These are phyloP conservation scores for Nyctibius bracteatus DNA, from an alignment of 2,113 vertebrate genomes.

Conservation along the genomic window DNA sequence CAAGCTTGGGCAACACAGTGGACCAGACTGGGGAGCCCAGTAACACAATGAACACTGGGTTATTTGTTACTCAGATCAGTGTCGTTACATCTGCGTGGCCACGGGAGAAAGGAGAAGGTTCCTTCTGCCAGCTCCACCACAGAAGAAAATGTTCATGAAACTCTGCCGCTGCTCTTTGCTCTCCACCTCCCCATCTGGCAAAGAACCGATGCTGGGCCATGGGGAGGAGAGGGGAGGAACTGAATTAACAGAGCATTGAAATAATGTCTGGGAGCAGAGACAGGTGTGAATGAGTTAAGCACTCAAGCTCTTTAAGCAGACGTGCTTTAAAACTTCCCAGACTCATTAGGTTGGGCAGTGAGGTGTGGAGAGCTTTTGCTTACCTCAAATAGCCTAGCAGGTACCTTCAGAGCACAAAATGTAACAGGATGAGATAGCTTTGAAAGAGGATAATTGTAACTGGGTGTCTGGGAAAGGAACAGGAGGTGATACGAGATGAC, in stretches of 20 bases:
- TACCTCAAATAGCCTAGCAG: background rate
- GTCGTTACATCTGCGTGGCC: background rate
- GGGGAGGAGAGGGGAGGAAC: background rate
- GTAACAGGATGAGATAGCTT: background rate
- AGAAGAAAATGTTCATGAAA: background rate
- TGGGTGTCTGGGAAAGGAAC: background rate
- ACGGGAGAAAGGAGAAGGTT: background rate
- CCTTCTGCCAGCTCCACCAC: background rate
- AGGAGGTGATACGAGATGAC: background rate
- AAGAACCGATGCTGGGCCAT: background rate
- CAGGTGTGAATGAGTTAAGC: background rate
- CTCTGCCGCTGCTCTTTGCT: background rate
- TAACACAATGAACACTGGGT: rapidly evolving
- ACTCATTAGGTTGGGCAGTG: background rate
- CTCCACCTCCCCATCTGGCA: background rate
- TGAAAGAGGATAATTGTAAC: background rate
- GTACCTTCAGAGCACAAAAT: background rate
- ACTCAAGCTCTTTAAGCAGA: background rate
- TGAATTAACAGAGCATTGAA: background rate
- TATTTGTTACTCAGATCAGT: background rate
- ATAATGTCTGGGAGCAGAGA: background rate
- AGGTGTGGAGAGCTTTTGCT: background rate
- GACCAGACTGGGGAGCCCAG: background rate
- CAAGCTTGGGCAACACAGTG: background rate
- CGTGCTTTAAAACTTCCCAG: background rate